Base-by-base conservation (phyloP, 2,888 invertebrate species). In the Pterobdella sp. region DNA sequence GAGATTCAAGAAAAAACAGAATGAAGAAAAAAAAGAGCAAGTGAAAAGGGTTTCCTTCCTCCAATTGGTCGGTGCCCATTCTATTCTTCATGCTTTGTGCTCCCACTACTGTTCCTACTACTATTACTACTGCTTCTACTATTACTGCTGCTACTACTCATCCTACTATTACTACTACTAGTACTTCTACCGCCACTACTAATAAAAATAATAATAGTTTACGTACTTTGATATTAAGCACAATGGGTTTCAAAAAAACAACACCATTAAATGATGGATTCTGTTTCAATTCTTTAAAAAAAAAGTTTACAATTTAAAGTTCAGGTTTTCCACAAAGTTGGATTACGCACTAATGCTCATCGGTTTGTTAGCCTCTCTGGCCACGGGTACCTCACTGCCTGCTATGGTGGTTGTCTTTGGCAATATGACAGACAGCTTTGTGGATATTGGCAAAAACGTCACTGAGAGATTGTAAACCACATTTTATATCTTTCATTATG, bases 361-460 rank as follows among this genome's bases (percentile, higher is more conserved):
- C n/a, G 84, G 82, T 0, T 76, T 78, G 0, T 1, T 83, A 0
- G 76, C 76, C 69, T 81, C 82, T 0, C 35, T 76, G 7, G 75
- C 76, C 18, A 80, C 82, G 37, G 84, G 84, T 0, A 76, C 79
- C 2, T 79, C 80, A 22, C 75, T 82, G 36, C 84, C 84, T 0
- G 36, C 76, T 10, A 80, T 84, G 81, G 80, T 84, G 73, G 78
- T 84, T n/a, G 80, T 84, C 36, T 83, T 84, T 74, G 83, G 83
- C 2, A 77, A 79, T 29, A 82, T 83, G 81, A 81, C 81, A 10
- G 80, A 82, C 73, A 69, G 78, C 14, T 83, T 84, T 77, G 26
- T 37, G 36, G 32, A 63, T 7, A 63, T 36, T 63, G 31, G 69
- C 26, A 3, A 3, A n/a, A 4, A 35, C 4, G n/a, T n/a, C n/a